A percentile compares a stretch with the other conserved stretches of the same genome.
Conservation (phyloP, 2,113 vertebrate species). For the Nerophis lumbriciformis region DNA sequence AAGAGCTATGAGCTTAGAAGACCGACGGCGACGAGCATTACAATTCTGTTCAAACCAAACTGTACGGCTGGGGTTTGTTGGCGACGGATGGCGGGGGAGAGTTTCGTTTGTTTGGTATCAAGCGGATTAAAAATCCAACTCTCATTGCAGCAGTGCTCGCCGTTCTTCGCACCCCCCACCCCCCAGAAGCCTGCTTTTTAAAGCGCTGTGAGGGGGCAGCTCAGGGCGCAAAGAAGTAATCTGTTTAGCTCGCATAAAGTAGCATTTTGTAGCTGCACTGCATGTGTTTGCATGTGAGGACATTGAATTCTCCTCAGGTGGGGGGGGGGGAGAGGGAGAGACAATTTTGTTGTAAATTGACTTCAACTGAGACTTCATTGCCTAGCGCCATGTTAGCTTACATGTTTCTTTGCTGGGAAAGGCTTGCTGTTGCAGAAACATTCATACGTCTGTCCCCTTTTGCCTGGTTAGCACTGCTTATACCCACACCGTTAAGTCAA, state of each 20-base stretch:
- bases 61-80: slow-evolving; percentile 11
- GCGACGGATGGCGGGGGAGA: slow-evolving; percentile 20
- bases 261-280: neutral
- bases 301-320: neutral
- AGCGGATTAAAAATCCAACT: slow-evolving; percentile 53
- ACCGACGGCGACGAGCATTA: neutral
- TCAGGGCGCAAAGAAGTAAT: slow-evolving; percentile 41
- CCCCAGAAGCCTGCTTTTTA: slow-evolving; percentile 20
- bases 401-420: slow-evolving; percentile 4
- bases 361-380: neutral
- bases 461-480: neutral
- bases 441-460: neutral
- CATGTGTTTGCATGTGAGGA: neutral
- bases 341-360: slow-evolving; percentile 1
- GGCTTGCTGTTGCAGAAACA: neutral
- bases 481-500: neutral
- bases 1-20: slow-evolving; percentile 10
- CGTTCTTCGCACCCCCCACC: slow-evolving; percentile 22
- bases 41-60: neutral
- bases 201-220: slow-evolving; percentile 24
- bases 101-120: slow-evolving; percentile 32
- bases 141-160: slow-evolving; percentile 20
- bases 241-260: slow-evolving; percentile 11
- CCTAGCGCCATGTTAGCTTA: neutral
- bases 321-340: neutral